A percentile compares a stretch with the other conserved stretches of the same genome.
phyloP scores from a whole-genome alignment of 2,888 invertebrate species.

The Eilema caniola region DNA sequence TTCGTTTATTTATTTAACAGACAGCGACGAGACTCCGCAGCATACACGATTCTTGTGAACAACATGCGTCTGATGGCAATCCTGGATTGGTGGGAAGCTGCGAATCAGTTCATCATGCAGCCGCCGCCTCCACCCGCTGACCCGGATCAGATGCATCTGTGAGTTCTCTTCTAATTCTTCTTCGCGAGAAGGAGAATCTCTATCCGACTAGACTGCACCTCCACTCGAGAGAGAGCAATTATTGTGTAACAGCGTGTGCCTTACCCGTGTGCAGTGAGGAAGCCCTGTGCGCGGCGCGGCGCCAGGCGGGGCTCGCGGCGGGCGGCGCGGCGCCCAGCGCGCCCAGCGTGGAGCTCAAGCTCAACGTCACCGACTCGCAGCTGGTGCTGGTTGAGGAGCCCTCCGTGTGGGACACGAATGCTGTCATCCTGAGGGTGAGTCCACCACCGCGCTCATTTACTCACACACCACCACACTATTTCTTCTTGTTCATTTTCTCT shows the following conservation, averaged over 20 bases:
- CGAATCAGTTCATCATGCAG: slow-evolving; percentile 92
- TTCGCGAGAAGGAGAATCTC: too few relatives aligned
- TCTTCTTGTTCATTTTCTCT: too few relatives aligned
- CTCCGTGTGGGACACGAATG: slow-evolving; percentile 95
- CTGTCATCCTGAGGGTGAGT: slow-evolving; percentile 93
- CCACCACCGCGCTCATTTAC: neutral
- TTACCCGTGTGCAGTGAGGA: slow-evolving; percentile 59
- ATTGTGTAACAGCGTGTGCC: too few relatives aligned
- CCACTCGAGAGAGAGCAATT: too few relatives aligned
- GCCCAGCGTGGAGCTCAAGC: slow-evolving; percentile 91
- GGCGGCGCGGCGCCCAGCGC: slow-evolving; percentile 16
- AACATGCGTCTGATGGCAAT: slow-evolving; percentile 98
- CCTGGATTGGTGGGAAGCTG: slow-evolving; percentile 96
- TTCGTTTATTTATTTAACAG: slow-evolving; percentile 67
- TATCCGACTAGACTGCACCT: too few relatives aligned
- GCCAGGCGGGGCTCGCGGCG: slow-evolving; percentile 23
- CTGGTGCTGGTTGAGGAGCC: slow-evolving; percentile 97
- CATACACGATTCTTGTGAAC: slow-evolving; percentile 96
- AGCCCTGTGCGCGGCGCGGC: slow-evolving; percentile 29
- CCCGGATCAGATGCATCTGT: slow-evolving; percentile 67
- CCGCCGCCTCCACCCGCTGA: slow-evolving; percentile 73
- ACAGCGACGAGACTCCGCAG: slow-evolving; percentile 89
- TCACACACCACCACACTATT: too few relatives aligned
- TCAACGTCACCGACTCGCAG: slow-evolving; percentile 98
- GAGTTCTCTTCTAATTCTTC: too few relatives aligned